Conservation (phyloP, 2,113 vertebrate genomes). For the Aegotheles bennettii region DNA sequence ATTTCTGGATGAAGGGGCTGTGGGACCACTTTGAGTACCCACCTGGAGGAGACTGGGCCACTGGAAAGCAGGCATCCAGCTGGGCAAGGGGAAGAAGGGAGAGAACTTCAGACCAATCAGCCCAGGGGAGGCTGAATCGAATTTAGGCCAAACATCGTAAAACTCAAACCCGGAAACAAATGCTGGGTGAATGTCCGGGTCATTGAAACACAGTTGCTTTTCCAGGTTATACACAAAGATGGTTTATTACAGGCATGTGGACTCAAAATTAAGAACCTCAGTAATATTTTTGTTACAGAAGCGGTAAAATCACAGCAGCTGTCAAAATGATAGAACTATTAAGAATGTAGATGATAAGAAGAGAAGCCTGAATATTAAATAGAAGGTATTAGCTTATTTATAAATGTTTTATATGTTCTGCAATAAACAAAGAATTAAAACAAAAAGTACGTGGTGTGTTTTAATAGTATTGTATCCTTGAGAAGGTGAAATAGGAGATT, state of each 20-base stretch:
- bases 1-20: accelerated
- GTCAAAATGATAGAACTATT: not conserved
- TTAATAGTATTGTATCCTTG: not conserved
- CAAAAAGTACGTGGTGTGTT: not conserved
- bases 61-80: not conserved
- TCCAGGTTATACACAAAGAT: not conserved
- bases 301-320: not conserved
- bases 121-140: not conserved
- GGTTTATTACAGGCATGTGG: not conserved
- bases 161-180: not conserved
- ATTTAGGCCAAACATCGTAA: not conserved
- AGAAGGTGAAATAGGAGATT: not conserved
- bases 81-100: not conserved
- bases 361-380: not conserved
- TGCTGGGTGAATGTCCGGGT: not conserved
- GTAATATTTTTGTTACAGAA: not conserved
- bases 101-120: not conserved
- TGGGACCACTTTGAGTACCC: not conserved
- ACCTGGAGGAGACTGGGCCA: not conserved
- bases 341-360: not conserved
- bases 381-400: not conserved
- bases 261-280: not conserved
- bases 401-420: not conserved
- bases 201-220: not conserved
- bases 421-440: not conserved